These are phyloP conservation scores for Anguilla marmorata DNA, from an alignment of 2,797 vertebrate genomes.

Conservation along the genomic window DNA sequence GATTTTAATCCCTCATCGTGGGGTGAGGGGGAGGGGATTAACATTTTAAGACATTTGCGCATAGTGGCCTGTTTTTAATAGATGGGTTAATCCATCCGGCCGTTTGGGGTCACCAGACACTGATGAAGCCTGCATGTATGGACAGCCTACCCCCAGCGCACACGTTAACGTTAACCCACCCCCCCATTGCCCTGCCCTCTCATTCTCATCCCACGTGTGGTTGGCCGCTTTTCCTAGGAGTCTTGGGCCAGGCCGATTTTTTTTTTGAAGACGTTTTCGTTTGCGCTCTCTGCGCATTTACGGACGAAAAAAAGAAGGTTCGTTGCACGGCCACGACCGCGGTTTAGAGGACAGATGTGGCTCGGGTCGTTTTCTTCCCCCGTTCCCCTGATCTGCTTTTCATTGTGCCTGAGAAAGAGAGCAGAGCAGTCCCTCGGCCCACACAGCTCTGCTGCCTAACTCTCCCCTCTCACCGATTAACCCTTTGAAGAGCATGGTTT, in stretches of 20 bases:
- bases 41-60: neutral
- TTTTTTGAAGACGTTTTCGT: constrained; percentile 63
- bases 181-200: constrained; percentile 52
- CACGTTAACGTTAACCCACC: constrained; percentile 50
- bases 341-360: constrained; percentile 74
- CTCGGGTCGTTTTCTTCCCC: constrained; percentile 48
- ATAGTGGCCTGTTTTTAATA: neutral
- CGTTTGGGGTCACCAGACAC: neutral
- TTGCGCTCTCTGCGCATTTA: constrained; percentile 53
- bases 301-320: constrained; percentile 60
- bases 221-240: neutral
- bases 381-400: constrained; percentile 70
- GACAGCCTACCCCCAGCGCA: neutral
- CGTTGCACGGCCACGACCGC: constrained; percentile 66
- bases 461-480: constrained; percentile 67
- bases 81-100: constrained; percentile 6
- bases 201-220: constrained; percentile 33
- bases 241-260: constrained; percentile 46
- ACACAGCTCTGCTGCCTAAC: constrained; percentile 66
- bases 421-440: constrained; percentile 57
- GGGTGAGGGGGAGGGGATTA: neutral
- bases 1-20: constrained; percentile 5
- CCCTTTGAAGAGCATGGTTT: constrained; percentile 11
- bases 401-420: constrained; percentile 74
- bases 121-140: neutral